Percentiles rank a stretch among this genome's conserved stretches.
Evolutionary conservation across 2,113 vertebrate species (phyloP).

Genomic region (Carassius carassius): DNA sequence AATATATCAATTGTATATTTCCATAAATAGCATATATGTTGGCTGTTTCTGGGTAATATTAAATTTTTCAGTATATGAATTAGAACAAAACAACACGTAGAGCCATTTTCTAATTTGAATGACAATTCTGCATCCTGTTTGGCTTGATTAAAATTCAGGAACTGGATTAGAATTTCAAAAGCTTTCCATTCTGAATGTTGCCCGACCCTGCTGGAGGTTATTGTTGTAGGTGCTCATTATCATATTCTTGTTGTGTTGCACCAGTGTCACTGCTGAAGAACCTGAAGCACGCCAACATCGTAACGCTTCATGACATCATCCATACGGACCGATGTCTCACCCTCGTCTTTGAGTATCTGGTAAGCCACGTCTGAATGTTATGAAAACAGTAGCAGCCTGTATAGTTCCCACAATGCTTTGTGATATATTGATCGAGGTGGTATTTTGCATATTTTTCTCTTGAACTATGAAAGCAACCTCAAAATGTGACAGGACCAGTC

Average conservation of each 20-base stretch:
- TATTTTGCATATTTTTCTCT: background rate
- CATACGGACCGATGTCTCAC: conserved; percentile 93
- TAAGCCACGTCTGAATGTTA: conserved; percentile 63
- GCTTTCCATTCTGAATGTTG: background rate
- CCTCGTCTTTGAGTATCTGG: conserved; percentile 95
- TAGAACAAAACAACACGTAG: background rate
- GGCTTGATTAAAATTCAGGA: conserved; percentile 2
- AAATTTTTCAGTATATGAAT: background rate
- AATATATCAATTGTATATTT: background rate
- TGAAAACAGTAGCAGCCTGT: background rate
- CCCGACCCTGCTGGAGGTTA: background rate
- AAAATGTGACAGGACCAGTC: background rate
- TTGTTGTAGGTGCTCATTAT: background rate
- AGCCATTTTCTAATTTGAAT: background rate
- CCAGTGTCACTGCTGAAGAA: conserved; percentile 95
- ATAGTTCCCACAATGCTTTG: background rate
- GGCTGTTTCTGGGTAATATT: background rate
- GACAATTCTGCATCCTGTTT: background rate
- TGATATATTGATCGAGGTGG: background rate
- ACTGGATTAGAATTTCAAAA: conserved; percentile 4
- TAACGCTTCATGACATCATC: conserved; percentile 96
- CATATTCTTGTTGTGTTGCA: conserved; percentile 31
- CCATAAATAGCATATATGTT: background rate
- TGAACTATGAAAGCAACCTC: no score
- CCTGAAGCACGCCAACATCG: conserved; percentile 97